Conservation (phyloP, 2,888 invertebrate species). For the Caenorhabditis sulstoni region DNA sequence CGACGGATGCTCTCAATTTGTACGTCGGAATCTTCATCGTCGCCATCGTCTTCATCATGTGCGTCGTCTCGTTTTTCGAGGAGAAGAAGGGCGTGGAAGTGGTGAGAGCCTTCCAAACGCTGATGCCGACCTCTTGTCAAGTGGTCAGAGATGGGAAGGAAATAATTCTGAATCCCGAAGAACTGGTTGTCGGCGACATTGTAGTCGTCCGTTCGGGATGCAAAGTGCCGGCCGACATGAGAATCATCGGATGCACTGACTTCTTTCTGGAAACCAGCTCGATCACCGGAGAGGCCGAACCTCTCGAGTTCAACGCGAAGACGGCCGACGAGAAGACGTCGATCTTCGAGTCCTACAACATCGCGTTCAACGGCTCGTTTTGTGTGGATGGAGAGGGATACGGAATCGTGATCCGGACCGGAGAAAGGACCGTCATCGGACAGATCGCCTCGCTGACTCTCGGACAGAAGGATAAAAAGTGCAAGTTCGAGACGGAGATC, state of each 20-base stretch:
- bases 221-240: slow-evolving; percentile 73
- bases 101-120: slow-evolving; percentile 71
- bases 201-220: slow-evolving; percentile 71
- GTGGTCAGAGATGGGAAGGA: slow-evolving; percentile 73
- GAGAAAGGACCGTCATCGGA: slow-evolving; percentile 70
- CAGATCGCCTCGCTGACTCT: slow-evolving; percentile 70
- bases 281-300: slow-evolving; percentile 76
- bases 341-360: slow-evolving; percentile 69
- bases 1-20: slow-evolving; percentile 66
- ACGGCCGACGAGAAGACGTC: slow-evolving; percentile 53
- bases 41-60: slow-evolving; percentile 75
- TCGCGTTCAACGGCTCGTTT: slow-evolving; percentile 72
- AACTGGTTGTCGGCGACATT: slow-evolving; percentile 74
- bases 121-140: slow-evolving; percentile 70
- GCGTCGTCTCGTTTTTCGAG: slow-evolving; percentile 71
- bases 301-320: slow-evolving; percentile 70
- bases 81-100: slow-evolving; percentile 73
- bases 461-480: slow-evolving; percentile 60
- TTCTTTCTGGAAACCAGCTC: slow-evolving; percentile 74
- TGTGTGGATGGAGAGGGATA: slow-evolving; percentile 77
- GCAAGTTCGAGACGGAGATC: slow-evolving; percentile 71
- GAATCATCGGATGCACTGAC: slow-evolving; percentile 67
- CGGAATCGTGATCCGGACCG: slow-evolving; percentile 73
- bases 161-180: slow-evolving; percentile 66
- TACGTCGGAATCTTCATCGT: slow-evolving; percentile 74